Base-by-base conservation (phyloP, 1,140 invertebrate genomes). In the Drosophila oshimai region DNA sequence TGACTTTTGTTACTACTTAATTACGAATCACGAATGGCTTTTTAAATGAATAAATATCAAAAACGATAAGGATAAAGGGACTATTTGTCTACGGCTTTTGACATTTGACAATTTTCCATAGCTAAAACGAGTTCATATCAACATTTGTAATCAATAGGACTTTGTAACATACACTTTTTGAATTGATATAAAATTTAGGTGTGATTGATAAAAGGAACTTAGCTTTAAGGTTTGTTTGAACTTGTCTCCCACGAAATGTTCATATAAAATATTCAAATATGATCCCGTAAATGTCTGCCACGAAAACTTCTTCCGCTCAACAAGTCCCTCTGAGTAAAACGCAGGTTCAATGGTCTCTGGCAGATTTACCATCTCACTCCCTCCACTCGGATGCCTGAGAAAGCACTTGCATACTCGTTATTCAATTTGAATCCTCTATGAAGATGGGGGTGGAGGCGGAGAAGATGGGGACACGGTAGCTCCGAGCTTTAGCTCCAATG, bases 351-450 rank as follows among this genome's bases (percentile, higher is more conserved):
- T 41, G 34, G 58, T 65, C 34, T 41, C 62, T 18, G 20, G 15
- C 15, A n/a, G 31, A 36, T 33, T 15, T 13, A 0, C 26, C 18
- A 20, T 49, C 18, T 26, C 13, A 3, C 24, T 18, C 13, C 28
- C 29, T 7, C 17, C 17, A 6, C 22, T 12, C 15, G 3, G 17
- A 54, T 41, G 17, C 28, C 26, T 18, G 7, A 20, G 26, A 41
- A 33, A 42, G 49, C 62, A 69, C 50, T 70, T 41, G 28, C 64
- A 28, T 46, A 50, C 69, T 37, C 31, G 69, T 72, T 61, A 72
- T 72, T 72, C 55, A 72, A 62, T 51, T 70, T 60, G 53, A 71
- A 60, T 71, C 29, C 26, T 36, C 31, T 17, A 20, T 17, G 28
- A 39, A 20, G 47, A 17, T 31, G 46, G 45, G 20, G 4, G 10